Base-by-base conservation (phyloP, 2,797 vertebrate species). In the Hybognathus amarus region DNA sequence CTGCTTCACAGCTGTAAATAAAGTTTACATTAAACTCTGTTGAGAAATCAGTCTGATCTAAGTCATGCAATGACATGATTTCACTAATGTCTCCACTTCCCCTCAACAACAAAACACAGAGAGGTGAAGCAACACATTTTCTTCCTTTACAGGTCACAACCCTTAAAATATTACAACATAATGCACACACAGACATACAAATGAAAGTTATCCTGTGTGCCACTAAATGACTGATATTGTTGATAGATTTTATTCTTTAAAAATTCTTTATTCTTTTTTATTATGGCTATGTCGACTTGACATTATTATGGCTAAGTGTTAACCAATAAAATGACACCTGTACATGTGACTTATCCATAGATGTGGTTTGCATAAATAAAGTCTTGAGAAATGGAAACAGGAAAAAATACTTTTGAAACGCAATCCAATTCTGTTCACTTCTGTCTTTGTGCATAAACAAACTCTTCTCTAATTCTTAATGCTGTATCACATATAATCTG, bases 101-200 rank as follows among this genome's bases (percentile, higher is more conserved):
- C n/a, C 27, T 64, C 5, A 0, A 63, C 8, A 71, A 33, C 4
- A 69, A 52, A 59, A 47, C 38, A 64, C 7, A 59, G 66, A 36
- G 56, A 81, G 74, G 79, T 81, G 69, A 64, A 63, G 69, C 5
- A 81, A 81, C 27, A 8, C 59, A 30, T 73, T 81, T 81, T 22
- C 54, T 1, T 68, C 47, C 22, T 67, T 52, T 22, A 66, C 22
- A 17, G 15, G 17, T 47, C 54, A 47, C 24, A 71, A 11, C 54
- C 12, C 3, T 45, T 4, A 11, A 70, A 67, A 52, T 45, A 24
- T 67, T 67, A 36, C 54, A 73, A 71, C 67, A 71, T 13, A 2
- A 33, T 7, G 12, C 38, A 22, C 67, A 22, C 27, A 68, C 36
- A 24, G 1, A 75, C 7, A 22, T 52, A 13, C 18, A 56, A 40